These are phyloP conservation scores for Paraescarpia echinospica DNA, from an alignment of 1,140 invertebrate species.

Conservation along the genomic window DNA sequence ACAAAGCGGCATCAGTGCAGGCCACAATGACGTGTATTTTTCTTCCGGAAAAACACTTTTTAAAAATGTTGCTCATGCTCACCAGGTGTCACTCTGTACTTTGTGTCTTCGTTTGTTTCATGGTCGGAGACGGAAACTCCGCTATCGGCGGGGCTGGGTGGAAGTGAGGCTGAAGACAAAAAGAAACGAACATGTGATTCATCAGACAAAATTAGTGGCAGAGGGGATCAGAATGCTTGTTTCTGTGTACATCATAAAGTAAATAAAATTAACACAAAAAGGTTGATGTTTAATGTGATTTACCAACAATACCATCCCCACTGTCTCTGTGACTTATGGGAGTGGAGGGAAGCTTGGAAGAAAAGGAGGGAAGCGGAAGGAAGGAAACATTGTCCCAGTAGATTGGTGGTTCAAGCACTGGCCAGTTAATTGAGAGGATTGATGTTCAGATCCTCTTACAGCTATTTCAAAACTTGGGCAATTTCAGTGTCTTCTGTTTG, in stretches of 20 bases:
- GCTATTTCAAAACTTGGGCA: no score
- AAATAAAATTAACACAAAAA: neutral
- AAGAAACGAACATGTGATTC: neutral
- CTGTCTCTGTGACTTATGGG: neutral
- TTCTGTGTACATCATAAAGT: neutral
- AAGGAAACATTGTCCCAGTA: no score
- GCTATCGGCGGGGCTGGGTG: constrained; percentile 18
- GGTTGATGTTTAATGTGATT: neutral
- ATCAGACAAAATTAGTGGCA: neutral
- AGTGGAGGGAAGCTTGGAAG: no score
- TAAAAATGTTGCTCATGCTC: neutral
- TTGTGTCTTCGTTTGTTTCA: neutral
- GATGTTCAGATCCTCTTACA: no score
- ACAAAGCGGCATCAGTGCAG: neutral
- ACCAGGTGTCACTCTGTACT: neutral
- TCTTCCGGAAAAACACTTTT: neutral
- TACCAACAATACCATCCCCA: neutral
- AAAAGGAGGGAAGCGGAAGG: no score
- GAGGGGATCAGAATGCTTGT: neutral
- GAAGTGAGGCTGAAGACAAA: constrained; percentile 8
- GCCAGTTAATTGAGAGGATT: no score
- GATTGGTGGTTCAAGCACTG: no score
- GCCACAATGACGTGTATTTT: neutral
- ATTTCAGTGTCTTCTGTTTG: no score
- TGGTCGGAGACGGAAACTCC: constrained; percentile 16